phyloP scores from a whole-genome alignment of 2,888 invertebrate species.

The Exocentrus adspersus region DNA sequence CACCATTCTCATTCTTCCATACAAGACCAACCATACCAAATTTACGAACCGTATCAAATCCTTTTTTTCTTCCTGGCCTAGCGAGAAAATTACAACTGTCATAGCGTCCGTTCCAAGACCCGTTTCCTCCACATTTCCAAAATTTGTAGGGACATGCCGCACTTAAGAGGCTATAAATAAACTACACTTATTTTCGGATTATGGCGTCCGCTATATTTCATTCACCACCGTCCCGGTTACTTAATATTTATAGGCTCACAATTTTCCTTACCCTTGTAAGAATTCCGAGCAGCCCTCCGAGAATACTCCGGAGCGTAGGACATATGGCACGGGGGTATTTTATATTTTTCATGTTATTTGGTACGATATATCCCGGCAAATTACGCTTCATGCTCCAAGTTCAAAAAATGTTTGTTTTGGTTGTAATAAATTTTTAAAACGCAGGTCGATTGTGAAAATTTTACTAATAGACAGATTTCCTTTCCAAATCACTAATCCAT shows the following conservation, averaged over 20 bases:
- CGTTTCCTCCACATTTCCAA: no score
- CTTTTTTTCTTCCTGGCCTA: no score
- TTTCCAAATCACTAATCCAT: no score
- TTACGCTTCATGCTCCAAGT: constrained; percentile 4
- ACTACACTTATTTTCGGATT: neutral
- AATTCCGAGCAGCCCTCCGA: neutral
- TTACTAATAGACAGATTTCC: no score
- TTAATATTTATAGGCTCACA: neutral
- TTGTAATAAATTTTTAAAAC: no score
- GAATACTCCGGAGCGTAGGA: constrained; percentile 6
- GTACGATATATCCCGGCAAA: constrained; percentile 8
- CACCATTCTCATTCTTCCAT: no score
- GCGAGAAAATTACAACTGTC: neutral
- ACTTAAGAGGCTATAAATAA: neutral
- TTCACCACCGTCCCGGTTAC: constrained; percentile 1
- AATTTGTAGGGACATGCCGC: neutral
- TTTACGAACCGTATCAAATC: no score
- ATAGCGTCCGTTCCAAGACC: neutral
- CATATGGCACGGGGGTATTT: neutral
- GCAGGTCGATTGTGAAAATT: no score
- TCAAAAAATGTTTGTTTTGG: neutral
- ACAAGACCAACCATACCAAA: no score
- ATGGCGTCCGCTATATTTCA: neutral
- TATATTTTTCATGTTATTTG: constrained; percentile 15
- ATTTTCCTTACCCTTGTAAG: neutral